These are phyloP conservation scores for Taphrorychus bicolor DNA, from an alignment of 2,888 invertebrate species.

Conservation along the genomic window DNA sequence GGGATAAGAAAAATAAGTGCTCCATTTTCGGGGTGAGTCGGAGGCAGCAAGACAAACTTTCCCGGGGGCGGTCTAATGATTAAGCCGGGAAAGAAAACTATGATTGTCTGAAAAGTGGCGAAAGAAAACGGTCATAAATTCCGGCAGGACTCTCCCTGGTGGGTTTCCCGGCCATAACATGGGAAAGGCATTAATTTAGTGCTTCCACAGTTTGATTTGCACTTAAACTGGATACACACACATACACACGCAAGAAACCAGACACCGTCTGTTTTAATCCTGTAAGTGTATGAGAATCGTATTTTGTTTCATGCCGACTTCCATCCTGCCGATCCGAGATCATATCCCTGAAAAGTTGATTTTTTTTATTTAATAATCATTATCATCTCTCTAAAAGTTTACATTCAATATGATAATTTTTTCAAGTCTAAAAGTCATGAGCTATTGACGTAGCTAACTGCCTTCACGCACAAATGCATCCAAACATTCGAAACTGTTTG, in stretches of 20 bases:
- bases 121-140: constrained; percentile 57
- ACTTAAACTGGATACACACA: background rate
- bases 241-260: background rate
- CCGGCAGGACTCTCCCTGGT: constrained; percentile 47
- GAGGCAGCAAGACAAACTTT: constrained; percentile 39
- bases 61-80: constrained; percentile 56
- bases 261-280: background rate
- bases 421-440: no score
- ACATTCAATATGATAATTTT: no score
- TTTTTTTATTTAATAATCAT: no score
- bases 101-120: constrained; percentile 58
- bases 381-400: no score
- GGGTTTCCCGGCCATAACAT: constrained; percentile 43
- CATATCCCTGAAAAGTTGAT: no score
- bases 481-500: no score
- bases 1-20: constrained; percentile 48
- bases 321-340: no score
- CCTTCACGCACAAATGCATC: no score
- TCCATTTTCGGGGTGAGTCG: constrained; percentile 46
- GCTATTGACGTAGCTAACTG: no score
- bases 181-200: constrained; percentile 44
- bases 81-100: constrained; percentile 57
- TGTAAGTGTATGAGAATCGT: background rate
- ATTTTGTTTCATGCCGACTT: no score
- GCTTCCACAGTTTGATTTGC: background rate